These are phyloP conservation scores for Arenaria interpres DNA, from an alignment of 2,113 vertebrate species.

Conservation along the genomic window DNA sequence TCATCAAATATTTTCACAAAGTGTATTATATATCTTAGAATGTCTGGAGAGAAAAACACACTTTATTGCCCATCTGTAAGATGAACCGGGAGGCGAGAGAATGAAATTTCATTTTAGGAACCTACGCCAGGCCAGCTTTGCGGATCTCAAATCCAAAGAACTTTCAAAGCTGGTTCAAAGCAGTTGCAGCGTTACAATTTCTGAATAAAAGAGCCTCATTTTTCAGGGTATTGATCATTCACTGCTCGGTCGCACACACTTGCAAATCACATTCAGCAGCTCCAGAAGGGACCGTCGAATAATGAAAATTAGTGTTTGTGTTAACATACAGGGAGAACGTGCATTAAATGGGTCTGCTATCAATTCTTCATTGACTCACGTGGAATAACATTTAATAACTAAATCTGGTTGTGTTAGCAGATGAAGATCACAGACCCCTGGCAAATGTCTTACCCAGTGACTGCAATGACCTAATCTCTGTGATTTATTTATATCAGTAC, in stretches of 20 bases:
- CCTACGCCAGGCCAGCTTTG: background rate
- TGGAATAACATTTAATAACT: background rate
- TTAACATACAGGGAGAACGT: background rate
- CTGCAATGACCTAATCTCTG: background rate
- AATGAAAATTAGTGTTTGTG: background rate
- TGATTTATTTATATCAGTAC: background rate
- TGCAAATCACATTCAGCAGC: background rate
- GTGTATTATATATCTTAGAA: background rate
- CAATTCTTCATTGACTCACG: background rate
- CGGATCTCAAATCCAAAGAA: background rate
- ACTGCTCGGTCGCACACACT: background rate
- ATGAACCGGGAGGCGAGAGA: background rate
- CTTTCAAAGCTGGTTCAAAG: background rate
- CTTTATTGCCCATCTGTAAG: background rate
- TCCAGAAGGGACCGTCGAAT: background rate
- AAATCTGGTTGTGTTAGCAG: background rate
- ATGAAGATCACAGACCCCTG: background rate
- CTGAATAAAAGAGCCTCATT: background rate
- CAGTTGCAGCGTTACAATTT: background rate
- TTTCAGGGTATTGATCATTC: background rate
- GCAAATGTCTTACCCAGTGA: background rate
- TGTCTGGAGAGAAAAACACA: background rate
- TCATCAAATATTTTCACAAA: background rate
- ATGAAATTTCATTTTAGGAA: background rate
- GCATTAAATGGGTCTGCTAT: background rate